Percentiles rank a stretch among this genome's conserved stretches.
Conservation (phyloP, 2,797 vertebrate species). For the Pantherophis alleghaniensis region DNA sequence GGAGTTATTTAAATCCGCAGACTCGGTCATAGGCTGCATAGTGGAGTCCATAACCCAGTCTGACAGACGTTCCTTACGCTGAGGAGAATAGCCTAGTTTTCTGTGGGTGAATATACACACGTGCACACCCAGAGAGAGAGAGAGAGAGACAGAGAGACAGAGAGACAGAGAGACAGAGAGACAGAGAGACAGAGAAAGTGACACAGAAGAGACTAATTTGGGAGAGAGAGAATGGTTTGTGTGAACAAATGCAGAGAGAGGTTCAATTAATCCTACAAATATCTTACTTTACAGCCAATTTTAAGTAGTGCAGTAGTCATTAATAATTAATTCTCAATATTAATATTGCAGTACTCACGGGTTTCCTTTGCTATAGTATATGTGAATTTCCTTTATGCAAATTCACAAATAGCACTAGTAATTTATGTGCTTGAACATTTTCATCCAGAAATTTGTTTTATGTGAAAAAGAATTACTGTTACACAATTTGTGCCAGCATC, state of each 20-base stretch:
- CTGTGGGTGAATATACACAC: neutral
- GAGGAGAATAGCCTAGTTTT: neutral
- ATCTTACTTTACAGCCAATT: neutral
- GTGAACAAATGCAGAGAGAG: neutral
- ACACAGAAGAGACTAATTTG: neutral
- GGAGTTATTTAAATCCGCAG: too few species aligned
- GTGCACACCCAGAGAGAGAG: neutral
- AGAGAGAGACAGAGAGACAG: neutral
- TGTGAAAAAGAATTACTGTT: neutral
- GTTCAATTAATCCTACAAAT: neutral
- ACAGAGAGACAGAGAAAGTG: rapidly evolving
- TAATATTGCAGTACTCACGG: neutral
- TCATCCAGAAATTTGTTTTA: neutral
- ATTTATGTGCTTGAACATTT: neutral
- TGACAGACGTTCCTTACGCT: too few species aligned
- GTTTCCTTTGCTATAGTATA: neutral
- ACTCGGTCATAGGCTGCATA: too few species aligned
- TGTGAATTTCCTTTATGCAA: neutral
- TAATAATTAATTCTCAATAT: neutral
- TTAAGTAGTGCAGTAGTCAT: neutral
- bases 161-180: neutral
- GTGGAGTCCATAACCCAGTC: too few species aligned
- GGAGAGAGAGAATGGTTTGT: neutral
- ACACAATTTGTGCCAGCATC: neutral
- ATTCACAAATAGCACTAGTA: neutral